Conservation (phyloP, 2,113 vertebrate species). For the Paramisgurnus dabryanus region DNA sequence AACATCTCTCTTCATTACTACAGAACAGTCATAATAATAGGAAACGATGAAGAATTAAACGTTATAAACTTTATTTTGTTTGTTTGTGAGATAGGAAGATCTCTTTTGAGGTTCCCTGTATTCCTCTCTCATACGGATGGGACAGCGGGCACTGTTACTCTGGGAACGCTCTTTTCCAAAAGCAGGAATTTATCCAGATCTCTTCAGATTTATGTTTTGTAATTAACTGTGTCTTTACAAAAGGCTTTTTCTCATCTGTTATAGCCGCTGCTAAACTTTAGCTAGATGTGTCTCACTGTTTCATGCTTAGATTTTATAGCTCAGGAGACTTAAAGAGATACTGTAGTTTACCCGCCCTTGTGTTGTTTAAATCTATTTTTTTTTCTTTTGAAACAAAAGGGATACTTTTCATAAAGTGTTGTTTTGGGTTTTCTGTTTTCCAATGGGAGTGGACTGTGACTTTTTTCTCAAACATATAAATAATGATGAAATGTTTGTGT, state of each 20-base stretch:
- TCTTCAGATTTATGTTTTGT: slow-evolving; percentile 76
- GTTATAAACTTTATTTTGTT: not conserved
- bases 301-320: not conserved
- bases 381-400: too few species aligned
- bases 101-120: slow-evolving; percentile 28
- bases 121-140: not conserved
- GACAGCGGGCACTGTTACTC: slow-evolving; percentile 58
- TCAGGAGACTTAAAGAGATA: not conserved
- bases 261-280: not conserved
- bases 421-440: too few species aligned
- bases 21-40: too few species aligned
- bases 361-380: too few species aligned
- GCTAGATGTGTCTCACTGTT: not conserved
- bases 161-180: slow-evolving; percentile 65
- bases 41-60: too few species aligned
- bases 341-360: too few species aligned
- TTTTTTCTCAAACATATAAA: too few species aligned
- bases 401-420: too few species aligned
- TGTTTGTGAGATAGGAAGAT: not conserved
- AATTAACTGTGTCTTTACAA: slow-evolving; percentile 59
- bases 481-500: too few species aligned
- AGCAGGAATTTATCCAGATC: slow-evolving; percentile 70
- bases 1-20: not conserved
- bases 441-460: too few species aligned
- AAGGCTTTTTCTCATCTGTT: slow-evolving; percentile 5